phyloP scores from a whole-genome alignment of 2,113 vertebrate species.

The Megaceryle maxima region DNA sequence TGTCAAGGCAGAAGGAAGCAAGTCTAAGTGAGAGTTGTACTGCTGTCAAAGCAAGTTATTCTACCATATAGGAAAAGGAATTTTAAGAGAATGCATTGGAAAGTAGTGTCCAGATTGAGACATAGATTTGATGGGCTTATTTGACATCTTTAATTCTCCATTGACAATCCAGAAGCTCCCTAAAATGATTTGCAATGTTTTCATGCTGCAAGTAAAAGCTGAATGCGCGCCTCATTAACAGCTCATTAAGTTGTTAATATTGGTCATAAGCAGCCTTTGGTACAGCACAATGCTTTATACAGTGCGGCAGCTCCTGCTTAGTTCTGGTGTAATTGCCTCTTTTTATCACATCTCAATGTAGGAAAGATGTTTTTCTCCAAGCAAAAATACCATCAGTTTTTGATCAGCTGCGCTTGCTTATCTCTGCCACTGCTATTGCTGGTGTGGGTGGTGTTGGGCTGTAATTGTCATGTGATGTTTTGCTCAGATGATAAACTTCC shows the following conservation, averaged over 20 bases:
- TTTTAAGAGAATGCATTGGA: constrained; percentile 43
- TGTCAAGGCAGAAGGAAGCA: constrained; percentile 52
- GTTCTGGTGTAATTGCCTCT: constrained; percentile 45
- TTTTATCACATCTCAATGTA: neutral
- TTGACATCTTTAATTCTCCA: constrained; percentile 56
- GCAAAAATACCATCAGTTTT: neutral
- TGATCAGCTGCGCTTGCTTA: neutral
- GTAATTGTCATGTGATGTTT: fast-evolving
- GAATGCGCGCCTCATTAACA: constrained; percentile 66
- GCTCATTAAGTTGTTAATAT: constrained; percentile 74
- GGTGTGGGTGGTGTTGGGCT: neutral
- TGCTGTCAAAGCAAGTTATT: constrained; percentile 57
- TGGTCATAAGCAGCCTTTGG: constrained; percentile 68
- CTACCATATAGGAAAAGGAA: constrained; percentile 10
- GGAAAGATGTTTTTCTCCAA: neutral
- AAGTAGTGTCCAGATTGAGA: constrained; percentile 54
- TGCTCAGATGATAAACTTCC: neutral
- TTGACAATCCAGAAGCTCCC: constrained; percentile 46
- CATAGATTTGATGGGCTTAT: constrained; percentile 42
- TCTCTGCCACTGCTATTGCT: neutral
- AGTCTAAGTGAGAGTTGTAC: constrained; percentile 7
- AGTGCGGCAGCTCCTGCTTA: constrained; percentile 27
- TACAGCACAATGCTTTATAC: constrained; percentile 39
- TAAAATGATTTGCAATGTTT: constrained; percentile 68
- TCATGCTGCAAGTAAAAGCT: constrained; percentile 61